These are phyloP conservation scores for Sorex fumeus DNA, from an alignment of 2,113 vertebrate species.

Conservation along the genomic window DNA sequence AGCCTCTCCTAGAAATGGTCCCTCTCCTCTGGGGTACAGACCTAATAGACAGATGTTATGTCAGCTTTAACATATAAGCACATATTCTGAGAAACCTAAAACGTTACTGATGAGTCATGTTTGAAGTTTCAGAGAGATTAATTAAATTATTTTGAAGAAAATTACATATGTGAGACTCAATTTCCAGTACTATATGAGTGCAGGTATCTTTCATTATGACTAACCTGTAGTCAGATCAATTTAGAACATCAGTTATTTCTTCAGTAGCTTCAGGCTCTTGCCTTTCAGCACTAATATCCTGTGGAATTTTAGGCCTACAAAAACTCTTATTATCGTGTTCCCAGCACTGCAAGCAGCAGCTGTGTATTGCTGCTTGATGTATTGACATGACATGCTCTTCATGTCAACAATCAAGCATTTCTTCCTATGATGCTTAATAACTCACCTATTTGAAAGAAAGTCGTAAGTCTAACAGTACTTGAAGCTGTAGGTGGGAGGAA, in stretches of 20 bases:
- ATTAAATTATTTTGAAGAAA: neutral
- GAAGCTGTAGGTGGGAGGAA: neutral
- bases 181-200: neutral
- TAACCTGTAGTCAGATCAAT: neutral
- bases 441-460: neutral
- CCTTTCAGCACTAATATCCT: neutral
- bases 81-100: conserved; percentile 8
- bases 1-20: neutral
- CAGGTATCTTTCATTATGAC: neutral
- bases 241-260: neutral
- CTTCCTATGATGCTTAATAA: neutral
- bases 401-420: neutral
- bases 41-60: neutral
- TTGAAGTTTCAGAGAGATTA: conserved; percentile 1
- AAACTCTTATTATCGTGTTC: neutral
- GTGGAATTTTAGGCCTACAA: neutral
- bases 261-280: neutral
- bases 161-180: conserved; percentile 20
- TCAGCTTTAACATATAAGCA: neutral
- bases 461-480: neutral
- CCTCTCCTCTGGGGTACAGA: neutral
- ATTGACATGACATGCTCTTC: too few species aligned
- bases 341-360: neutral
- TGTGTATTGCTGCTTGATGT: too few species aligned
- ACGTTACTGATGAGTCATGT: neutral